phyloP scores from a whole-genome alignment of 2,888 invertebrate genomes.

The Xanthia togata region DNA sequence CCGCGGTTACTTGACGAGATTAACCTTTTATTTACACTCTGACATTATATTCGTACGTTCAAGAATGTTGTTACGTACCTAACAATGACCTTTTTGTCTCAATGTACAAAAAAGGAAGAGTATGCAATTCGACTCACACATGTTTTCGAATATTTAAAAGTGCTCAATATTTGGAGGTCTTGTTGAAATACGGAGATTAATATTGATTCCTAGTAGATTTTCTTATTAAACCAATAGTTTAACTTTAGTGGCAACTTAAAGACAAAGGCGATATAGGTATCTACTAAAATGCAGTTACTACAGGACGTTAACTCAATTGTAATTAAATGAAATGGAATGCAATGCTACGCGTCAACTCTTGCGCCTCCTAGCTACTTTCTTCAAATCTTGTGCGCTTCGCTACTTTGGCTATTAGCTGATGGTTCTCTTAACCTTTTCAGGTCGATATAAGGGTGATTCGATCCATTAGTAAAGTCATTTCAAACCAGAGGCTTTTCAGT shows the following conservation, averaged over 20 bases:
- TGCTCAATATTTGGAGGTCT: constrained; percentile 33
- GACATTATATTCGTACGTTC: constrained; percentile 67
- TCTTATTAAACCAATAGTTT: not conserved
- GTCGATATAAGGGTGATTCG: not conserved
- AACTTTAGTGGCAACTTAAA: not conserved
- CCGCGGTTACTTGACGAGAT: constrained; percentile 75
- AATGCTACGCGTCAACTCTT: not conserved
- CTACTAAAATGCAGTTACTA: not conserved
- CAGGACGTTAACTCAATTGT: not conserved
- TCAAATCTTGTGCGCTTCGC: not conserved
- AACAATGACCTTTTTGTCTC: constrained; percentile 64
- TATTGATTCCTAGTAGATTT: constrained; percentile 1
- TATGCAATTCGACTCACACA: constrained; percentile 28
- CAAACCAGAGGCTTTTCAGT: not conserved
- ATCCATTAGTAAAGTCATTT: not conserved
- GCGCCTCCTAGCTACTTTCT: not conserved
- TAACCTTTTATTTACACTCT: constrained; percentile 74
- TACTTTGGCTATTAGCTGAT: not conserved
- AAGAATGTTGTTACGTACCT: constrained; percentile 58
- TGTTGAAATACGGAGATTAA: not conserved
- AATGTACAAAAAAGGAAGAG: constrained; percentile 55
- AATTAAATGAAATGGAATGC: not conserved
- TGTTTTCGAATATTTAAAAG: constrained; percentile 28
- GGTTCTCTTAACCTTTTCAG: not conserved
- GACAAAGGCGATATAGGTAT: not conserved